Conservation (phyloP, 2,888 invertebrate genomes). For the Lasioglossum morio region DNA sequence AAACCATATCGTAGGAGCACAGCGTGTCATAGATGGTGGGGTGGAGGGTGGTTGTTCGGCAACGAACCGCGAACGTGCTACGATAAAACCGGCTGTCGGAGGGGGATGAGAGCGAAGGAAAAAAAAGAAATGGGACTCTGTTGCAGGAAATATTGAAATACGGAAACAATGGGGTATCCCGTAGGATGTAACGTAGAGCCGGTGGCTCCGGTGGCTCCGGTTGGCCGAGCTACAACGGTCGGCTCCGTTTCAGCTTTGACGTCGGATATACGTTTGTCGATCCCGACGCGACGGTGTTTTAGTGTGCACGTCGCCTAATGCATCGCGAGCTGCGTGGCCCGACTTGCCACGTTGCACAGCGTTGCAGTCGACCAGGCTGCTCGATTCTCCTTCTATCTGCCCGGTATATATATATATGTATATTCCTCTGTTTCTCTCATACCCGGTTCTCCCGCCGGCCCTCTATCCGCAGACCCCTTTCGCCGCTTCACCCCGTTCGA, state of each 20-base stretch:
- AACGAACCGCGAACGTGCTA: constrained; percentile 12
- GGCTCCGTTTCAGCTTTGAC: constrained; percentile 39
- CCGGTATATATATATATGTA: no score
- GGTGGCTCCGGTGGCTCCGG: not conserved
- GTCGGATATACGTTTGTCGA: constrained; percentile 34
- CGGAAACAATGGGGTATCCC: constrained; percentile 50
- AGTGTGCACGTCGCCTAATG: constrained; percentile 66
- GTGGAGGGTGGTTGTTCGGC: not conserved
- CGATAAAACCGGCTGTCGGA: not conserved
- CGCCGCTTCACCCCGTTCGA: constrained; percentile 15
- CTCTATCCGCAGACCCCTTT: constrained; percentile 33
- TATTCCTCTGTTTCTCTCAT: constrained; percentile 42
- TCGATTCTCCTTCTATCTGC: constrained; percentile 63
- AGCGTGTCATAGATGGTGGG: not conserved
- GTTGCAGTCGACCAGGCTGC: constrained; percentile 45
- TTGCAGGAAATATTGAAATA: constrained; percentile 52
- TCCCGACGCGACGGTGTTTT: constrained; percentile 28
- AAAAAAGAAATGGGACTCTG: not conserved
- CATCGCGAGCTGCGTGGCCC: constrained; percentile 47
- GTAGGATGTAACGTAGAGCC: constrained; percentile 21
- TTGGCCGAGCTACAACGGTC: constrained; percentile 1
- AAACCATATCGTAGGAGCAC: not conserved
- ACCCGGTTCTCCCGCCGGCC: not conserved
- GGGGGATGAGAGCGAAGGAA: not conserved
- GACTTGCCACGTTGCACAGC: constrained; percentile 46